phyloP scores from a whole-genome alignment of 1,140 invertebrate genomes.

The Parapsyche elsis region DNA sequence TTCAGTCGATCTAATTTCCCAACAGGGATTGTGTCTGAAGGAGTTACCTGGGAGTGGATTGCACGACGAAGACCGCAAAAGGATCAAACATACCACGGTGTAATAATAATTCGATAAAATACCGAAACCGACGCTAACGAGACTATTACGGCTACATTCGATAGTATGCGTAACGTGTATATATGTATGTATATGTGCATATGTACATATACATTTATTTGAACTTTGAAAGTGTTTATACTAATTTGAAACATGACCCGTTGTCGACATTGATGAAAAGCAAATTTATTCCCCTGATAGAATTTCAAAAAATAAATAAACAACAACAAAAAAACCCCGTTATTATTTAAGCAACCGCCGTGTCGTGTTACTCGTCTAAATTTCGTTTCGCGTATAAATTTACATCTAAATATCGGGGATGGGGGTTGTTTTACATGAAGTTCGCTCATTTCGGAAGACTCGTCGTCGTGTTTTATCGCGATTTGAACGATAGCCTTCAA shows the following conservation, averaged over 20 bases:
- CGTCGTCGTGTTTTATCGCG: too few relatives aligned
- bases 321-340: not conserved
- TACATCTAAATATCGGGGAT: conserved; percentile 1
- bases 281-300: conserved; percentile 10
- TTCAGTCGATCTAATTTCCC: not conserved
- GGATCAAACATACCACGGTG: too few relatives aligned
- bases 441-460: too few relatives aligned
- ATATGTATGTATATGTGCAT: not conserved
- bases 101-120: too few relatives aligned
- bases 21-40: not conserved
- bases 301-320: not conserved
- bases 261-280: not conserved
- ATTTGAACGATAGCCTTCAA: too few relatives aligned
- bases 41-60: not conserved
- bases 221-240: not conserved
- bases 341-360: conserved; percentile 6
- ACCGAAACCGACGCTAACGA: too few relatives aligned
- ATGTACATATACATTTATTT: not conserved
- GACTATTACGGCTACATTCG: too few relatives aligned
- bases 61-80: not conserved
- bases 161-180: not conserved
- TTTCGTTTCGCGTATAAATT: conserved; percentile 21
- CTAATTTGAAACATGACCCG: not conserved
- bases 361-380: not conserved
- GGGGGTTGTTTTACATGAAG: not conserved